These are phyloP conservation scores for Rhagonycha lutea DNA, from an alignment of 2,888 invertebrate genomes.

Conservation along the genomic window DNA sequence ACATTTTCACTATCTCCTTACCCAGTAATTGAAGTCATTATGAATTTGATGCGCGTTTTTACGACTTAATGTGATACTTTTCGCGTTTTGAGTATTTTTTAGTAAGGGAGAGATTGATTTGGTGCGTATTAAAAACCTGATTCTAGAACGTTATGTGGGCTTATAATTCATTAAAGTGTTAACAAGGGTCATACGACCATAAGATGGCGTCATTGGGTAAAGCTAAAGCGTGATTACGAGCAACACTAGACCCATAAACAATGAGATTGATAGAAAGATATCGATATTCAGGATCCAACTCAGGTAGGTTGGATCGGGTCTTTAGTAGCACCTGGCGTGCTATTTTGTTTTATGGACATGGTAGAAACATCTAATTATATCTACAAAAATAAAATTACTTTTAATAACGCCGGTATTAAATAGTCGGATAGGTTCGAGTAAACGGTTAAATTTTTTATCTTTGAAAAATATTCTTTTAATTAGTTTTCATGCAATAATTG, in stretches of 20 bases:
- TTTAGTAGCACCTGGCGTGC: slow-evolving; percentile 3
- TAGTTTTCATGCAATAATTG: neutral
- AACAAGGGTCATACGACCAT: slow-evolving; percentile 38
- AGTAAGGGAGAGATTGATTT: slow-evolving; percentile 3
- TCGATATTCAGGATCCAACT: slow-evolving; percentile 22
- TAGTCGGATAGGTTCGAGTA: neutral
- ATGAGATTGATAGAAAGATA: slow-evolving; percentile 37
- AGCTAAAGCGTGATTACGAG: slow-evolving; percentile 37
- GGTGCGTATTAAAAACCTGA: slow-evolving; percentile 19
- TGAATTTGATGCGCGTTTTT: slow-evolving; percentile 23
- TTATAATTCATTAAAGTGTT: slow-evolving; percentile 45
- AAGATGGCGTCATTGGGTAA: slow-evolving; percentile 35
- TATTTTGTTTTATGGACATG: slow-evolving; percentile 3
- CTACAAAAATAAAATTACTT: neutral
- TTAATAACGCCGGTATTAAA: neutral
- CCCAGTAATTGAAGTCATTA: slow-evolving; percentile 21
- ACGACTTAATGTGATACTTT: slow-evolving; percentile 27
- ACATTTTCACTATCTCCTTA: slow-evolving; percentile 30
- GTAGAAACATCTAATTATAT: slow-evolving; percentile 1
- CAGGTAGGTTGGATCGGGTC: slow-evolving; percentile 7
- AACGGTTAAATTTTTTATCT: neutral
- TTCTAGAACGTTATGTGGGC: slow-evolving; percentile 32
- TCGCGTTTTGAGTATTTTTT: neutral
- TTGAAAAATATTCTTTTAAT: neutral
- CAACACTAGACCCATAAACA: slow-evolving; percentile 38